These are phyloP conservation scores for Epinotia ramella DNA, from an alignment of 2,888 invertebrate species.

Conservation along the genomic window DNA sequence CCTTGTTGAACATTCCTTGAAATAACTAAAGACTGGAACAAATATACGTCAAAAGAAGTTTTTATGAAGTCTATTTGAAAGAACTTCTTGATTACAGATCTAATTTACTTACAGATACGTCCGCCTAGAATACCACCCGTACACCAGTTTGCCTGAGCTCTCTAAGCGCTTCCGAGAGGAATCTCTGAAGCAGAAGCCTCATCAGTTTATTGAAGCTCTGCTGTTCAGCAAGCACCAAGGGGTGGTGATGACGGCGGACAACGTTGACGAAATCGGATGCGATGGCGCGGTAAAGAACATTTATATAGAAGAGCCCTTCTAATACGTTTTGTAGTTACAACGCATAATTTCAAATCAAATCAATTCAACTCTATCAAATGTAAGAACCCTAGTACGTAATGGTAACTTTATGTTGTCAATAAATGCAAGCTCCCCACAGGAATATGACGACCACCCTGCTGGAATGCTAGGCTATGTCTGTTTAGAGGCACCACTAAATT, in stretches of 20 bases:
- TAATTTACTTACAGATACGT: constrained; percentile 77
- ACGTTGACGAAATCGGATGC: constrained; percentile 85
- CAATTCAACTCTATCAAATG: too few relatives aligned
- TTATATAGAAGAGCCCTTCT: not conserved
- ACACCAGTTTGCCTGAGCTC: constrained; percentile 82
- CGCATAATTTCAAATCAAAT: not conserved
- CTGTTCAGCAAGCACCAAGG: constrained; percentile 87
- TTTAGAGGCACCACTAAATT: too few relatives aligned
- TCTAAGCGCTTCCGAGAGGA: constrained; percentile 80
- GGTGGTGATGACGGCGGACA: constrained; percentile 91
- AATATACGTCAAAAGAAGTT: too few relatives aligned
- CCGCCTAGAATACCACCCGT: constrained; percentile 88
- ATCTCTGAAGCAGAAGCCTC: constrained; percentile 73
- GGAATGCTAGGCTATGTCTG: too few relatives aligned
- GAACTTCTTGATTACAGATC: not conserved
- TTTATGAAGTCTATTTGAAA: not conserved
- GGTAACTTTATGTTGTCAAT: too few relatives aligned
- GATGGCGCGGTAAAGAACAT: constrained; percentile 82
- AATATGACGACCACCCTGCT: too few relatives aligned
- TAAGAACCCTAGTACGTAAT: too few relatives aligned
- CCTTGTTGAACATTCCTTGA: too few relatives aligned
- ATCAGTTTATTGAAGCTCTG: constrained; percentile 92
- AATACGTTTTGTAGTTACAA: not conserved
- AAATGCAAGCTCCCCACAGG: too few relatives aligned
- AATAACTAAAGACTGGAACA: too few relatives aligned